These are phyloP conservation scores for Catharus ustulatus DNA, from an alignment of 2,797 vertebrate genomes.

Conservation along the genomic window DNA sequence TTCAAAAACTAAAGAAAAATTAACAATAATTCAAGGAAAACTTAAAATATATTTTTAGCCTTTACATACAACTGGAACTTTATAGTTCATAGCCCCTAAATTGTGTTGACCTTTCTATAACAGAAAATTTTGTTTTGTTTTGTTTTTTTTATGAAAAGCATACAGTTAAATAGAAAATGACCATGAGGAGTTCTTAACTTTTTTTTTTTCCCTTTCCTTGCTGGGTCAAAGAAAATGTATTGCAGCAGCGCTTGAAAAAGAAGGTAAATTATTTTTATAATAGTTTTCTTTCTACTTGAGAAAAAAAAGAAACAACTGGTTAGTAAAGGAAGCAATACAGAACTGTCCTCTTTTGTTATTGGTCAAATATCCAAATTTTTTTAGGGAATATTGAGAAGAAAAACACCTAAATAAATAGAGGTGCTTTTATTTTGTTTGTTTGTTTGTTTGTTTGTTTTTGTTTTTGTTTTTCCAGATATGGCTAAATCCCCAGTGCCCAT, in stretches of 20 bases:
- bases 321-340: not conserved
- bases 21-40: not conserved
- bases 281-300: not conserved
- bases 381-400: not conserved
- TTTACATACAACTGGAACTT: not conserved
- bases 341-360: not conserved
- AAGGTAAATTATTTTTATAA: not conserved
- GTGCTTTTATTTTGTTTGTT: not conserved
- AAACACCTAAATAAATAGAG: not conserved
- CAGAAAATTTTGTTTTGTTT: not conserved
- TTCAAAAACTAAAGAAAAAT: not conserved
- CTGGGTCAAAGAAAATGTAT: not conserved
- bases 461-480: not conserved
- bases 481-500: not conserved
- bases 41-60: not conserved
- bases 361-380: not conserved
- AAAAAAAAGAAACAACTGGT: not conserved
- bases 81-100: not conserved
- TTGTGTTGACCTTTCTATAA: constrained; percentile 12
- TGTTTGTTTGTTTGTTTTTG: too few species aligned
- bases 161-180: not conserved
- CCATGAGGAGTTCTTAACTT: constrained; percentile 26
- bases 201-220: not conserved
- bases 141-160: not conserved
- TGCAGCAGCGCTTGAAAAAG: not conserved